A percentile compares a stretch with the other conserved stretches of the same genome.
Conservation (phyloP, 2,888 invertebrate genomes). For the Adelphocoris suturalis region DNA sequence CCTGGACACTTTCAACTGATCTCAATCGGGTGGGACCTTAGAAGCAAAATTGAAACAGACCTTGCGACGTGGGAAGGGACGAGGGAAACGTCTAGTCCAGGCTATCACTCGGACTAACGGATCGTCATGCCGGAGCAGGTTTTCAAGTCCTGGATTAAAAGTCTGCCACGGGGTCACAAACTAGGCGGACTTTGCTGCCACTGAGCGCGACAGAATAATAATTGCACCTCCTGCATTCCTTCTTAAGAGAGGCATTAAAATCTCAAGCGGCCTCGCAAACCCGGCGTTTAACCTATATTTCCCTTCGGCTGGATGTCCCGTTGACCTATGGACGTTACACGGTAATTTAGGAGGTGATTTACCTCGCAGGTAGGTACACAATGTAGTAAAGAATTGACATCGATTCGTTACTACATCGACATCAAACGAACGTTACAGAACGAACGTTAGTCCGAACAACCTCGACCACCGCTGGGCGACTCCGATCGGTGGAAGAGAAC, state of each 20-base stretch:
- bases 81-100: no score
- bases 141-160: slow-evolving; percentile 37
- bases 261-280: background rate
- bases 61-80: background rate
- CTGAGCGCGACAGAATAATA: slow-evolving; percentile 19
- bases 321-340: background rate
- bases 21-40: background rate
- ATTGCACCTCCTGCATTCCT: slow-evolving; percentile 17
- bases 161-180: slow-evolving; percentile 36
- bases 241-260: background rate
- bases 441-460: background rate
- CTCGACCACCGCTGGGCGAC: no score
- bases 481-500: no score
- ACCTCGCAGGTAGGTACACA: no score
- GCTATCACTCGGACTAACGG: background rate
- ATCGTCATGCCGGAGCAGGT: slow-evolving; percentile 9
- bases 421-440: background rate
- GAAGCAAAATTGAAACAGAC: background rate
- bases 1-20: background rate
- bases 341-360: no score
- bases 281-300: background rate
- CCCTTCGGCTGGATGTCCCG: background rate
- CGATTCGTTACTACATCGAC: no score
- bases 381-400: no score
- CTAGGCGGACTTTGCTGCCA: background rate